Percentiles rank a stretch among this genome's conserved stretches.
Evolutionary conservation across 2,797 vertebrate species (phyloP).

Genomic region (Remorina albescens): DNA sequence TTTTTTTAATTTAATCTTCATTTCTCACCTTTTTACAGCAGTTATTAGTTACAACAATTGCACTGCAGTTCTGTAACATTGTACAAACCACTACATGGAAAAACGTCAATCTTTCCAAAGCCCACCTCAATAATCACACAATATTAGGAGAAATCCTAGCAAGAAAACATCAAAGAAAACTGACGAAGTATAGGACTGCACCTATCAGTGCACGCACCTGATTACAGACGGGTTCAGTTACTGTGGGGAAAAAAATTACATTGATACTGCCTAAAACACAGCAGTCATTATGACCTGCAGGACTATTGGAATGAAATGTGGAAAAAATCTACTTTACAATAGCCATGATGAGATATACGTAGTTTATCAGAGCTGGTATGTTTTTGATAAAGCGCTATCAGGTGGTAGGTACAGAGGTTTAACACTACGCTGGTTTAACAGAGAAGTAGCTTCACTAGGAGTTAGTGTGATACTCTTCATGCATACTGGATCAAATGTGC

Average conservation of each 20-base stretch:
- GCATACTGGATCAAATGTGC: conserved; percentile 24
- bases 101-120: conserved; percentile 4
- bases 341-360: conserved; percentile 13
- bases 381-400: conserved; percentile 13
- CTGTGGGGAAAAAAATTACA: no score
- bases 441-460: conserved; percentile 33
- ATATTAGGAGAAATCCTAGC: conserved; percentile 22
- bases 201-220: not conserved
- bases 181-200: conserved; percentile 5
- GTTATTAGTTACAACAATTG: conserved; percentile 37
- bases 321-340: conserved; percentile 37
- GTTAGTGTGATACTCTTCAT: conserved; percentile 24
- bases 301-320: conserved; percentile 30
- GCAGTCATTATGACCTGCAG: conserved; percentile 19
- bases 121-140: conserved; percentile 2
- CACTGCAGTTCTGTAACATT: conserved; percentile 25
- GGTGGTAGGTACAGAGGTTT: conserved; percentile 24
- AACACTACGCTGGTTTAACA: conserved; percentile 38
- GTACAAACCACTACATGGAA: conserved; percentile 31
- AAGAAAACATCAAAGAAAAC: conserved; percentile 30
- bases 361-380: conserved; percentile 44
- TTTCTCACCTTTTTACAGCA: conserved; percentile 39
- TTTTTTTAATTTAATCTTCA: conserved; percentile 57
- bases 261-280: conserved; percentile 33
- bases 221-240: conserved; percentile 11